A percentile compares a stretch with the other conserved stretches of the same genome.
Conservation (phyloP, 2,888 invertebrate genomes). For the Folsomia candida region DNA sequence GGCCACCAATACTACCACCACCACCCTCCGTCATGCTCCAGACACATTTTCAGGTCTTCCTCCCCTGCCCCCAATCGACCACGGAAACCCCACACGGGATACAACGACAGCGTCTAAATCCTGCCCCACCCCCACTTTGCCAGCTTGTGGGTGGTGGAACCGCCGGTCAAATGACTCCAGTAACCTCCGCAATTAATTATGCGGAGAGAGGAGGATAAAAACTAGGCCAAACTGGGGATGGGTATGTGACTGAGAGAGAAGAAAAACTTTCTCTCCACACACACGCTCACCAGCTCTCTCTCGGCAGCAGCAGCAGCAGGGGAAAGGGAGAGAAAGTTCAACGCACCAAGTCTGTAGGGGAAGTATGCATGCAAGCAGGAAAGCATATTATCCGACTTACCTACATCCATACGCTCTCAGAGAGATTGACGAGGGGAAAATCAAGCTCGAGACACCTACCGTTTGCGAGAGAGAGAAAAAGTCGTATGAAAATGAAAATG, state of each 20-base stretch:
- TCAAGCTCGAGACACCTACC: too few relatives aligned
- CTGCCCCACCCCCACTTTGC: neutral
- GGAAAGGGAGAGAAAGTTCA: neutral
- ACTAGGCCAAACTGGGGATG: neutral
- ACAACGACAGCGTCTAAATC: too few relatives aligned
- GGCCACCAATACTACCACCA: slow-evolving; percentile 10
- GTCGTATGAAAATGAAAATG: too few relatives aligned
- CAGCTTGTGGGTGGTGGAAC: neutral
- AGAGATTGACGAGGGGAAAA: too few relatives aligned
- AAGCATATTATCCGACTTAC: too few relatives aligned
- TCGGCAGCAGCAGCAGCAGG: neutral
- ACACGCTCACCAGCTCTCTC: neutral
- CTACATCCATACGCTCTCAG: too few relatives aligned
- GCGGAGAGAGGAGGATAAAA: slow-evolving; percentile 3
- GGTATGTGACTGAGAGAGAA: neutral
- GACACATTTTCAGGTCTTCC: slow-evolving; percentile 7
- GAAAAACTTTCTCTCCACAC: slow-evolving; percentile 24
- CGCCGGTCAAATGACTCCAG: neutral
- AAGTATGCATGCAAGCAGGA: too few relatives aligned
- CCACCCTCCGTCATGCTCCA: slow-evolving; percentile 16
- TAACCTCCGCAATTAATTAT: neutral
- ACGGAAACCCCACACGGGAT: too few relatives aligned
- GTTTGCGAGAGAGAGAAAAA: too few relatives aligned
- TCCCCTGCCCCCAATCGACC: neutral
- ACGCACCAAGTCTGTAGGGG: too few relatives aligned